A percentile compares a stretch with the other conserved stretches of the same genome.
These are phyloP conservation scores for Limosa lapponica DNA, from an alignment of 2,797 vertebrate species.

Conservation along the genomic window DNA sequence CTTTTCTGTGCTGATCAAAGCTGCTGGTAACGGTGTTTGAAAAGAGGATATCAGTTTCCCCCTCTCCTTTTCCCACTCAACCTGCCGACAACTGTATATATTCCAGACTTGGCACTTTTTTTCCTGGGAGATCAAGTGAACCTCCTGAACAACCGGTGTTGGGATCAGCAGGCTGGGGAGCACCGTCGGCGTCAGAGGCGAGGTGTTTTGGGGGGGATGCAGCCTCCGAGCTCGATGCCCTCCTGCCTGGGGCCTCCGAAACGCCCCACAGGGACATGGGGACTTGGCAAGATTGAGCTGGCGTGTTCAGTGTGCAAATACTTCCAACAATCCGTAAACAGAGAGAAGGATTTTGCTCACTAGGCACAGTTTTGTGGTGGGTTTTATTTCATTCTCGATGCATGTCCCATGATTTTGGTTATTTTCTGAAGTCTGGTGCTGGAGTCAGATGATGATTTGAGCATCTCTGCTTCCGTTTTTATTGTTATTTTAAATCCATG, in stretches of 20 bases:
- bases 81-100: background rate
- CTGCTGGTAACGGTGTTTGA: background rate
- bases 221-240: accelerated
- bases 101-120: background rate
- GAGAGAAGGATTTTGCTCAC: background rate
- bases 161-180: accelerated
- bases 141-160: accelerated
- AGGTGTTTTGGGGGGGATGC: accelerated
- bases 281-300: background rate
- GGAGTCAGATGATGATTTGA: background rate
- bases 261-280: accelerated
- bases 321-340: accelerated
- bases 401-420: background rate
- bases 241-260: background rate
- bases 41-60: background rate
- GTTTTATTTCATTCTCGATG: background rate
- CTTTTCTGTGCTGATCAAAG: conserved; percentile 25
- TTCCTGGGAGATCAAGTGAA: background rate
- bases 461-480: background rate
- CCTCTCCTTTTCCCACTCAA: background rate
- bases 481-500: background rate
- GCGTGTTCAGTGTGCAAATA: accelerated
- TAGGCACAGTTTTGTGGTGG: background rate
- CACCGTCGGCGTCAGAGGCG: accelerated
- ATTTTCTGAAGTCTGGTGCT: background rate